Percentiles rank a stretch among this genome's conserved stretches.
phyloP scores from a whole-genome alignment of 1,140 invertebrate species.

The Asobara japonica region DNA sequence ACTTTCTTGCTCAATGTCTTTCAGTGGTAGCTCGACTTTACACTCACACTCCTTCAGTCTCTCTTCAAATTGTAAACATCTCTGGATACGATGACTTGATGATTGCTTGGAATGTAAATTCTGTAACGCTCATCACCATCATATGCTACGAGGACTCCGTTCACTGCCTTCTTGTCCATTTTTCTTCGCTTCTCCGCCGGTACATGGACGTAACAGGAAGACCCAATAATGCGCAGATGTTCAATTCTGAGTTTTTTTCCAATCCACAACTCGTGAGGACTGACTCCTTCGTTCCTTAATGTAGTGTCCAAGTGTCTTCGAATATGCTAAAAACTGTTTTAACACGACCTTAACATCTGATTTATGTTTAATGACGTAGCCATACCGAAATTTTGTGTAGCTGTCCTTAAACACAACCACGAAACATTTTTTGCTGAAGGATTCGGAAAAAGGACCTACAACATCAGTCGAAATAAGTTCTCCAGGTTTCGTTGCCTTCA shows the following conservation, averaged over 20 bases:
- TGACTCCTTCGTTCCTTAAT: constrained; percentile 45
- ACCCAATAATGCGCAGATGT: constrained; percentile 42
- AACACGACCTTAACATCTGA: no score
- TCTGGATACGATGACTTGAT: constrained; percentile 38
- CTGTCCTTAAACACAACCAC: constrained; percentile 50
- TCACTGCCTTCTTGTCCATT: constrained; percentile 44
- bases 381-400: constrained; percentile 50
- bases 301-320: constrained; percentile 39
- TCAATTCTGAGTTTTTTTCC: constrained; percentile 38
- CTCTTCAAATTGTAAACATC: constrained; percentile 39
- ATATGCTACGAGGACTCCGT: constrained; percentile 41
- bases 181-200: constrained; percentile 46
- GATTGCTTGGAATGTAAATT: constrained; percentile 35
- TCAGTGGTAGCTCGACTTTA: constrained; percentile 36
- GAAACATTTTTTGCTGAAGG: constrained; percentile 44
- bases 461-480: constrained; percentile 50
- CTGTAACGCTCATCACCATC: constrained; percentile 35
- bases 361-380: constrained; percentile 46
- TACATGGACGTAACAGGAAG: constrained; percentile 40
- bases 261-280: constrained; percentile 46
- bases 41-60: constrained; percentile 29
- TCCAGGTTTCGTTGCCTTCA: constrained; percentile 39
- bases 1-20: constrained; percentile 24
- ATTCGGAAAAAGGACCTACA: constrained; percentile 46
- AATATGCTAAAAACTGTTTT: constrained; percentile 40